Evolutionary conservation across 2,113 vertebrate genomes (phyloP), one percentile per base, ranked within the genome.

Genomic region (Zosterops japonicus): DNA sequence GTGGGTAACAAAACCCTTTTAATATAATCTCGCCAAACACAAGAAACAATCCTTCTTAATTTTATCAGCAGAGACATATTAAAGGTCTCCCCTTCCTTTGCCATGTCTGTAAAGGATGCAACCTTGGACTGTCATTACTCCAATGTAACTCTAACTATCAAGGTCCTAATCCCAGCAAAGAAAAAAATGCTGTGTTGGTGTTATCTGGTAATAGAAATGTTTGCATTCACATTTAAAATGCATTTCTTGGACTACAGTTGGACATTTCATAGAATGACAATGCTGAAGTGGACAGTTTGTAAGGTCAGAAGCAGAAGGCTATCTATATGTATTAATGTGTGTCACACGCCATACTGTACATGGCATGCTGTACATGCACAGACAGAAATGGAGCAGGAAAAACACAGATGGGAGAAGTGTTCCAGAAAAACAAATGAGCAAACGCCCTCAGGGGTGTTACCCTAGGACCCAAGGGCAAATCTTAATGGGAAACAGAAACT

Each of bases 231-330:
- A 94, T 97, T 96, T 95, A 95, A 96, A 96, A 97, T 96, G 93
- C 95, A 96, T 94, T 97, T 97, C 91, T 97, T 79, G 88, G 71
- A 95, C 83, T 96, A 92, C 78, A 95, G 82, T 47, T 89, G 83
- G 90, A 94, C 91, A 92, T 93, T 96, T 95, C 84, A 83, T 25
- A 88, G 94, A 96, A 91, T 89, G 90, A 96, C 96, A 96, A 12
- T 96, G 95, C 95, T 97, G 95, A 97, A 97, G 94, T 96, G 94
- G 95, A 96, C 93, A 95, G 86, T 96, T 97, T 95, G 90, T 96
- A 95, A 97, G 95, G 95, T 97, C 95, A 96, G 93, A 84, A 93
- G 95, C 83, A 92, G 91, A 94, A 95, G 81, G 89, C 89, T 93
- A 88, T 90, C 91, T 94, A 50, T 93, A 89, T 53, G 83, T 59